Base-by-base conservation (phyloP, 1,140 invertebrate species). In the Physella acuta region DNA sequence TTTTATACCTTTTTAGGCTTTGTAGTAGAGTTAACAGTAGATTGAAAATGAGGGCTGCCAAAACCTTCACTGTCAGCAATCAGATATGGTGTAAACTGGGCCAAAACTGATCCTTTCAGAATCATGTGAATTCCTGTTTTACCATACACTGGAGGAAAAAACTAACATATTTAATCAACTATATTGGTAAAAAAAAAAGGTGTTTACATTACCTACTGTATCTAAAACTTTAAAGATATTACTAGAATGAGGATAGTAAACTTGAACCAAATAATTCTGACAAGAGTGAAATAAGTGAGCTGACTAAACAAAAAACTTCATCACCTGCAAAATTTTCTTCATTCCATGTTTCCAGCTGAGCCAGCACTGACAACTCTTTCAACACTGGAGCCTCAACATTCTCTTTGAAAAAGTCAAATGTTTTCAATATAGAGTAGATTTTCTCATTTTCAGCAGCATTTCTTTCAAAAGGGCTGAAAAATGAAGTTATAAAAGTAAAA, bases 71-170 rank as follows among this genome's bases (percentile, higher is more conserved):
- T 24, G n/a, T 34, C 52, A 26, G 53, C 17, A n/a, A 67, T 26
- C 26, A 80, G 62, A 53, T 78, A 73, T 8, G 78, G 80, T n/a
- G 73, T 33, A 11, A 74, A 74, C 31, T 77, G 37, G 28, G 82
- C 76, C 31, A 39, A 36, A 14, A 84, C 83, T 59, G 75, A 77
- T 28, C 83, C 83, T 65, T 80, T 78, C 59, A 85, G 65, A 17
- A 85, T 73, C 77, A 85, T 73, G 71, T 83, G 78, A 36, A 85
- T 67, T 5, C 81, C 82, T 33, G 76, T 79, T 60, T 79, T 84
- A 16, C 83, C 83, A 80, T 80, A 84, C 30, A 83, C 81, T 83
- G 70, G 26, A 78, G 75, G 52, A 11, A 44, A 51, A 20, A 2
- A 11, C 53, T 24, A 8, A 55, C 8, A 24, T 30, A 55, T 30